A percentile compares a stretch with the other conserved stretches of the same genome.
Conservation (phyloP, 2,113 vertebrate genomes). For the Pituophis catenifer region DNA sequence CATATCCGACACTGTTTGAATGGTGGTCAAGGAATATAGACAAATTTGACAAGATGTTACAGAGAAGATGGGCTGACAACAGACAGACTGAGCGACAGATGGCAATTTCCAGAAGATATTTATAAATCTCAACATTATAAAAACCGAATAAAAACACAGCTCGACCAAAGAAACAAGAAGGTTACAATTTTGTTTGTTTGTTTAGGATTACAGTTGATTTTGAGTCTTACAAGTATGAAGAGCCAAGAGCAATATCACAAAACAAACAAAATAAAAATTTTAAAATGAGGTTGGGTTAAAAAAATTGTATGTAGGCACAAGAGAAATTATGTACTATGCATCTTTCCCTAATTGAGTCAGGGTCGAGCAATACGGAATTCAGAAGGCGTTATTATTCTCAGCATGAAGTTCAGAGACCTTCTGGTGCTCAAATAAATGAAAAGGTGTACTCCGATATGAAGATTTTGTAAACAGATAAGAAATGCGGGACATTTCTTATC, state of each 20-base stretch:
- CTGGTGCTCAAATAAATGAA: not conserved
- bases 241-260: not conserved
- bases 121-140: not conserved
- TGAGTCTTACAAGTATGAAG: not conserved
- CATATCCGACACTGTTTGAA: slow-evolving; percentile 25
- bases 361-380: not conserved
- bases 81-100: slow-evolving; percentile 41
- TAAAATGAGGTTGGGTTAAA: not conserved
- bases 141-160: slow-evolving; percentile 3
- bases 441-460: not conserved
- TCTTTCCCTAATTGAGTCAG: not conserved
- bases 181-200: not conserved
- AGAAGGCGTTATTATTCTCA: not conserved
- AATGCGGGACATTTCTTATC: not conserved
- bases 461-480: not conserved
- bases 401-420: not conserved
- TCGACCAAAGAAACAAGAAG: not conserved
- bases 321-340: not conserved
- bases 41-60: slow-evolving; percentile 11
- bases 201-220: not conserved
- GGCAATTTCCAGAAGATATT: slow-evolving; percentile 44
- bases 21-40: slow-evolving; percentile 33
- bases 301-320: not conserved
- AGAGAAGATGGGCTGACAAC: slow-evolving; percentile 30
- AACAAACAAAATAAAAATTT: not conserved